These are phyloP conservation scores for Pocillopora verrucosa DNA, from an alignment of 64 coral and sea anemone species.

Conservation along the genomic window DNA sequence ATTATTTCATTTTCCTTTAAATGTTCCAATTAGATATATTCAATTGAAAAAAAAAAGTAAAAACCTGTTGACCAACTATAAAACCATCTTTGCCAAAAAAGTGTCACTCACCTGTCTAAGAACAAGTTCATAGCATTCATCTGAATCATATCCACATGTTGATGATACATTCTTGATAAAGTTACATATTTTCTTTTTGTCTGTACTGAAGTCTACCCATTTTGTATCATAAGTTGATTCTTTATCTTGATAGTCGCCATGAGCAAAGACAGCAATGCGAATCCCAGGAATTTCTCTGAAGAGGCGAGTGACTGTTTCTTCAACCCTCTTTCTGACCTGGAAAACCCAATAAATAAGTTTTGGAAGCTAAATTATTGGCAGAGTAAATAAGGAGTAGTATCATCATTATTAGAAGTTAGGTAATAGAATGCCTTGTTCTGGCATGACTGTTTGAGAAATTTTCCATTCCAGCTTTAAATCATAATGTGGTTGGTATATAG, in stretches of 20 bases:
- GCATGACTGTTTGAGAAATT: too few relatives aligned
- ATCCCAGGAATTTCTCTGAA: conserved; percentile 82
- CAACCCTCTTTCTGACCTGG: conserved; percentile 84
- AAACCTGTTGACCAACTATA: too few relatives aligned
- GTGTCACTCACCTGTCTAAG: conserved; percentile 75
- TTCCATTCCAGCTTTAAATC: too few relatives aligned
- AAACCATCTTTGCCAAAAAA: background rate
- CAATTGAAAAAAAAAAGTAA: too few relatives aligned
- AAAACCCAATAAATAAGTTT: background rate
- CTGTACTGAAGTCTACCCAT: conserved; percentile 91
- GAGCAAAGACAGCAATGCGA: conserved; percentile 91
- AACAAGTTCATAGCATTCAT: conserved; percentile 99
- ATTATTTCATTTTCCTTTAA: too few relatives aligned
- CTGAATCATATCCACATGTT: conserved; percentile 89
- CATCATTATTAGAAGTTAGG: too few relatives aligned
- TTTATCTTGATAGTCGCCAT: conserved; percentile 96
- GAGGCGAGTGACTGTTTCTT: conserved; percentile 82
- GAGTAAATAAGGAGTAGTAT: too few relatives aligned
- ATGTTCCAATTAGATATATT: too few relatives aligned
- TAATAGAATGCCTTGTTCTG: too few relatives aligned
- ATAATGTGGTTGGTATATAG: too few relatives aligned
- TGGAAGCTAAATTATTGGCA: background rate
- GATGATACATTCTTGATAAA: conserved; percentile 94
- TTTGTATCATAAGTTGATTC: conserved; percentile 80
- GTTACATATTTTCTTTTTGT: conserved; percentile 83